These are phyloP conservation scores for Noturus placidus DNA, from an alignment of 2,113 vertebrate genomes.

Conservation along the genomic window DNA sequence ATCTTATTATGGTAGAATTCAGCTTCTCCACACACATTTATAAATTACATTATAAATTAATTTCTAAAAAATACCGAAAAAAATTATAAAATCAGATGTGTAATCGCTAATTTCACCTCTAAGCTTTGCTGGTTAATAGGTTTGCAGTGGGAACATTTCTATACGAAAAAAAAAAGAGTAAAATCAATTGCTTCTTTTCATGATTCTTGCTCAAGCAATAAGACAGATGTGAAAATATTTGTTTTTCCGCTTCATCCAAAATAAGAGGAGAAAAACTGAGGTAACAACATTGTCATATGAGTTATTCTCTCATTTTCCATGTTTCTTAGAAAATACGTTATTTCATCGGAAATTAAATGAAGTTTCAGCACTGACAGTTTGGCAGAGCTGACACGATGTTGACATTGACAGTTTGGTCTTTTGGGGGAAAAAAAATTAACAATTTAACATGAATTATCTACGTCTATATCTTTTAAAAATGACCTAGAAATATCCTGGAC, in stretches of 20 bases:
- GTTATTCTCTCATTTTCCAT: neutral
- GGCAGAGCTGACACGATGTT: neutral
- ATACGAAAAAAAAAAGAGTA: neutral
- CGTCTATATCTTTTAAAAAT: neutral
- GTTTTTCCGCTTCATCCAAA: neutral
- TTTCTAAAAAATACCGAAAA: no score
- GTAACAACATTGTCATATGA: neutral
- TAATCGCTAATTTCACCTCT: neutral
- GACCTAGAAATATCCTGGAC: neutral
- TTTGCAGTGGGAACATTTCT: neutral
- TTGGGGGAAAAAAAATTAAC: neutral
- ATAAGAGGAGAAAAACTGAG: neutral
- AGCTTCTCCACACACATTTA: neutral
- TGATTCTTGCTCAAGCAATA: neutral
- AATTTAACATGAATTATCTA: neutral
- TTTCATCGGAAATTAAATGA: neutral
- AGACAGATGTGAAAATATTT: neutral
- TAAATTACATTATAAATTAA: neutral
- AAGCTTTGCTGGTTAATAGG: neutral
- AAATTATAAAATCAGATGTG: no score
- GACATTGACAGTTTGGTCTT: neutral
- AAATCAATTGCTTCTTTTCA: neutral
- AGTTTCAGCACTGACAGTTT: neutral
- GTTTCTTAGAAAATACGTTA: neutral
- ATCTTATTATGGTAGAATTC: neutral